phyloP scores from a whole-genome alignment of 30 jellyfish, hydroid and myxozoan genomes.

The Turritopsis rubra region DNA sequence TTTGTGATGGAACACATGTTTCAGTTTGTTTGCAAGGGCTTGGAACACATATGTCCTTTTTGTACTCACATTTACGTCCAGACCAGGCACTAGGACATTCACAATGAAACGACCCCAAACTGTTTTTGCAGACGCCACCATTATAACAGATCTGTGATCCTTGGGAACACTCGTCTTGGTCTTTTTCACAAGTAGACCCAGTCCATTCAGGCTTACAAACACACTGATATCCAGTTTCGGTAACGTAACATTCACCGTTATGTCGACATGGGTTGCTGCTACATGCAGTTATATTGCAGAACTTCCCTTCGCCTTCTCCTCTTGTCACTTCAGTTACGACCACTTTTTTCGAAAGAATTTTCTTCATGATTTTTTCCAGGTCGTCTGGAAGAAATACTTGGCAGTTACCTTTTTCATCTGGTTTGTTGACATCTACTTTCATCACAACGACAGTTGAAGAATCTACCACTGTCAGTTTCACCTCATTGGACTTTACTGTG shows the following conservation, averaged over 20 bases:
- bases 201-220: conserved; percentile 67
- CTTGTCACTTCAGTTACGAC: conserved; percentile 26
- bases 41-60: conserved; percentile 39
- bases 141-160: conserved; percentile 23
- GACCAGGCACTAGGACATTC: conserved; percentile 56
- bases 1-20: conserved; percentile 31
- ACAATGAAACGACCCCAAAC: conserved; percentile 73
- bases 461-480: conserved; percentile 11
- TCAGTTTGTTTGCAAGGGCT: conserved; percentile 46
- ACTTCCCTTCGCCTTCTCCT: conserved; percentile 21
- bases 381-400: conserved; percentile 41
- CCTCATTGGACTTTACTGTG: not conserved
- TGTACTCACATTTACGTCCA: conserved; percentile 69
- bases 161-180: conserved; percentile 51
- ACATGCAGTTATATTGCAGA: conserved; percentile 70
- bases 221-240: conserved; percentile 58
- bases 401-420: conserved; percentile 40
- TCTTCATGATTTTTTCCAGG: conserved; percentile 38
- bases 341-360: not conserved
- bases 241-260: conserved; percentile 63
- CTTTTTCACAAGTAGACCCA: conserved; percentile 65
- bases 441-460: conserved; percentile 13
- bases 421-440: conserved; percentile 28
- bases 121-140: conserved; percentile 54
- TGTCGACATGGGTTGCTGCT: conserved; percentile 77